Percentiles rank a stretch among this genome's conserved stretches.
phyloP scores from a whole-genome alignment of 2,888 invertebrate genomes.

The Eumerus sabulonum region DNA sequence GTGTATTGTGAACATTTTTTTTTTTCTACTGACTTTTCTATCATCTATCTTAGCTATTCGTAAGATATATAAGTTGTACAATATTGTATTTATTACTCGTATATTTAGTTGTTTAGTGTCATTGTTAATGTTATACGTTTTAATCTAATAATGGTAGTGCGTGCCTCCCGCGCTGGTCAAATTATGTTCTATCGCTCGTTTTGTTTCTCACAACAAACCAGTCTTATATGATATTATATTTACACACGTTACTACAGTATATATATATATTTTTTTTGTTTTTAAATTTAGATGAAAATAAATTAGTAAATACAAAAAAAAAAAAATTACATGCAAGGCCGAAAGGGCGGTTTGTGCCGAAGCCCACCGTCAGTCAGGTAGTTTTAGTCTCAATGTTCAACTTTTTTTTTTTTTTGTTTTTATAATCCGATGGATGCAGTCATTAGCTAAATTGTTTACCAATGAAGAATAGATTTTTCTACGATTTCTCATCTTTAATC shows the following conservation, averaged over 20 bases:
- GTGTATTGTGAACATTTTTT: constrained; percentile 3
- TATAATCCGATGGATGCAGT: too few species aligned
- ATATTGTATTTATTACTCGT: constrained; percentile 64
- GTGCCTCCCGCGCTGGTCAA: constrained; percentile 53
- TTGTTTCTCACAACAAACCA: constrained; percentile 21
- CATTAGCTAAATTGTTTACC: too few species aligned
- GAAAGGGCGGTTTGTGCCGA: too few species aligned
- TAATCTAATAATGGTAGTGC: constrained; percentile 47
- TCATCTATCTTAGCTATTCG: constrained; percentile 37
- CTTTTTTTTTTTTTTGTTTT: too few species aligned
- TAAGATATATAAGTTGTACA: constrained; percentile 63
- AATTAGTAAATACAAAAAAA: too few species aligned
- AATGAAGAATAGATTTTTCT: too few species aligned
- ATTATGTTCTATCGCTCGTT: constrained; percentile 14
- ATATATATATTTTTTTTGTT: background rate
- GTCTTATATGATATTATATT: constrained; percentile 32
- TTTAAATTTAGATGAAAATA: too few species aligned
- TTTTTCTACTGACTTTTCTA: constrained; percentile 49
- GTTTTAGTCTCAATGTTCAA: too few species aligned
- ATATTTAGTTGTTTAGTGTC: constrained; percentile 62
- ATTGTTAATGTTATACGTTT: constrained; percentile 57
- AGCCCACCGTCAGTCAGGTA: too few species aligned
- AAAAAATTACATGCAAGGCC: too few species aligned
- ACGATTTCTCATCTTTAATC: too few species aligned
- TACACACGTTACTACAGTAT: constrained; percentile 23